Evolutionary conservation across 2,113 vertebrate genomes (phyloP).

Genomic region (Psophia crepitans): DNA sequence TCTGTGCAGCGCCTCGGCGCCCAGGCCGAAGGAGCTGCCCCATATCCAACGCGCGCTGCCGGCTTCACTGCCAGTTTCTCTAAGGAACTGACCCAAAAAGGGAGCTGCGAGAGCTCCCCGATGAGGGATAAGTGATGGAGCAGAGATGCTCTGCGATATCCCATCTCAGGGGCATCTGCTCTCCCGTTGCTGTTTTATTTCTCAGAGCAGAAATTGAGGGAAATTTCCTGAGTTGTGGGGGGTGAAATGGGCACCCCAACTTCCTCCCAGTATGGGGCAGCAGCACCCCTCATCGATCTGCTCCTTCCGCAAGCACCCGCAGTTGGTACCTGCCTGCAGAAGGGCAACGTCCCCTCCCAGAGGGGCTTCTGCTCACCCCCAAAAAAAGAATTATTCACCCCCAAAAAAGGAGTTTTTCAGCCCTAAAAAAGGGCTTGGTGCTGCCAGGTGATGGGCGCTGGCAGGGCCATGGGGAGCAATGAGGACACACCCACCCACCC

Average conservation of each 20-base stretch:
- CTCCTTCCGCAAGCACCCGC: background rate
- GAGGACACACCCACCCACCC: background rate
- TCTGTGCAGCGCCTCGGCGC: fast-evolving
- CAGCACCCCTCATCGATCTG: too few relatives aligned
- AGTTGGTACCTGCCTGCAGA: background rate
- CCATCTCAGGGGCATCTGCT: too few relatives aligned
- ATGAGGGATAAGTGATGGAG: too few relatives aligned
- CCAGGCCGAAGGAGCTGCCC: background rate
- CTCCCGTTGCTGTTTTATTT: too few relatives aligned
- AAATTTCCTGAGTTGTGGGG: background rate
- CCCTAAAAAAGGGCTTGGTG: too few relatives aligned
- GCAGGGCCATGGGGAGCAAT: background rate
- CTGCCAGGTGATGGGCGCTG: background rate
- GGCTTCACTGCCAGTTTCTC: too few relatives aligned
- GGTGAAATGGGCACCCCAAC: background rate
- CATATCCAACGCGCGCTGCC: too few relatives aligned
- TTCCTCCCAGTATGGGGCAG: background rate
- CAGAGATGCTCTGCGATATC: too few relatives aligned
- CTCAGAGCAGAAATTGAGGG: background rate
- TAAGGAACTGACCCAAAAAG: too few relatives aligned
- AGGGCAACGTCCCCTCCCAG: background rate
- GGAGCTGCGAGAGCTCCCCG: too few relatives aligned
- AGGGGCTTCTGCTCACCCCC: background rate
- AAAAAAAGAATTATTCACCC: background rate
- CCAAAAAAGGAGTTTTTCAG: background rate